Conservation (phyloP, 2,113 vertebrate species). For the Nibea albiflora region DNA sequence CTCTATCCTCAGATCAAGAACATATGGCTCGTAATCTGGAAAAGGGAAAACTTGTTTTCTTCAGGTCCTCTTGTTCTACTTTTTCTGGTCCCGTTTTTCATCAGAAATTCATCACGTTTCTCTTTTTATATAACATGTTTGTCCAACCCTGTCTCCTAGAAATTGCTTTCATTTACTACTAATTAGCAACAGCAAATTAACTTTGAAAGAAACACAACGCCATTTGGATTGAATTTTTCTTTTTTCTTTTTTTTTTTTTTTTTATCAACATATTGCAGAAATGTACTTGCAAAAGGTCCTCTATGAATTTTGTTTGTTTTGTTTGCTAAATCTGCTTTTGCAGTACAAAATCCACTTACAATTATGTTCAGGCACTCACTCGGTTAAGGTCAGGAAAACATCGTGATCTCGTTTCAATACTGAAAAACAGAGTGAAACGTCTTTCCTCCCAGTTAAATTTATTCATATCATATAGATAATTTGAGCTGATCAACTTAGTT, state of each 20-base stretch:
- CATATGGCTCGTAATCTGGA: neutral
- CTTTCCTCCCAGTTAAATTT: neutral
- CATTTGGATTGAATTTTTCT: neutral
- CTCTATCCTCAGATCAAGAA: conserved; percentile 37
- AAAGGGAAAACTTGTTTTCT: neutral
- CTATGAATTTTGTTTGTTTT: neutral
- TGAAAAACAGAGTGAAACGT: neutral
- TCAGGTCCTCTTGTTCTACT: neutral
- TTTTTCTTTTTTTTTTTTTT: neutral
- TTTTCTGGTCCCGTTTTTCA: neutral
- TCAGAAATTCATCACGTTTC: neutral
- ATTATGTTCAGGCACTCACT: no score
- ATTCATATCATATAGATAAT: neutral
- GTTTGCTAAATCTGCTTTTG: neutral
- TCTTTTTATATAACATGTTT: neutral
- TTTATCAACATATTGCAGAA: neutral
- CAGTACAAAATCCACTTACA: neutral
- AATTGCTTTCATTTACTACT: neutral
- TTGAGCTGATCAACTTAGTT: neutral
- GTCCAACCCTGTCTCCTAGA: neutral
- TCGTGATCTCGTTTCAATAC: neutral
- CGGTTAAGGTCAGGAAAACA: neutral
- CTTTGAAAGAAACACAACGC: neutral
- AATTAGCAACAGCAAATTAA: neutral
- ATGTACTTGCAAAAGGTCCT: neutral